A percentile compares a stretch with the other conserved stretches of the same genome.
These are phyloP conservation scores for Manis crassicaudata DNA, from an alignment of 2,797 vertebrate species.

Conservation along the genomic window DNA sequence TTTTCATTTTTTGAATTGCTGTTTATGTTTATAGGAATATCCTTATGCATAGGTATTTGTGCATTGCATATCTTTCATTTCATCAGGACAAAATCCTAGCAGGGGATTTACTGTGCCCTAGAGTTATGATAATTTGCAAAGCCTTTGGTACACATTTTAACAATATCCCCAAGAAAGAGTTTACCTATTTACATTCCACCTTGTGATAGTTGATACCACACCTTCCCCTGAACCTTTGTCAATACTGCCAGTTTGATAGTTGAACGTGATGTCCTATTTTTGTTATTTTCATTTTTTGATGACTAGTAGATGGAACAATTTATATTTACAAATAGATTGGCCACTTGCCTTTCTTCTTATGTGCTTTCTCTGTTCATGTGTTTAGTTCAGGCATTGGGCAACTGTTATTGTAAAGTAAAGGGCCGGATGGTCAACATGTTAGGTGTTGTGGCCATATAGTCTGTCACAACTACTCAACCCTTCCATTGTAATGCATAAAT, in stretches of 20 bases:
- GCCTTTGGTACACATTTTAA: not conserved
- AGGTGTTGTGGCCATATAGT: not conserved
- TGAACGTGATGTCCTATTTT: not conserved
- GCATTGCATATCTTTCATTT: not conserved
- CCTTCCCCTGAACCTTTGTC: not conserved
- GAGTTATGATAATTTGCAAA: constrained; percentile 16
- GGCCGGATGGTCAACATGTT: not conserved
- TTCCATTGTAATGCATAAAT: not conserved
- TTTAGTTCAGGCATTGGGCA: not conserved
- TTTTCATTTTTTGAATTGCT: not conserved
- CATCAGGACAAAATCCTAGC: not conserved
- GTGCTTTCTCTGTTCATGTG: not conserved
- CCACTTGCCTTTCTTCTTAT: not conserved
- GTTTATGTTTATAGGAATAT: not conserved
- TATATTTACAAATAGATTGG: not conserved
- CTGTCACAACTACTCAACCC: not conserved
- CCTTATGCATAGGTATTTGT: not conserved
- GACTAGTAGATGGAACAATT: not conserved
- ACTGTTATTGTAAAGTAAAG: not conserved
- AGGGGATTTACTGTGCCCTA: not conserved
- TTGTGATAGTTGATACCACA: not conserved
- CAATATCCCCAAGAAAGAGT: not conserved
- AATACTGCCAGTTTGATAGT: not conserved
- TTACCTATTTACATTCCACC: not conserved
- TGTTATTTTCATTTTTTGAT: constrained; percentile 24